Evolutionary conservation across 2,113 vertebrate genomes (phyloP).

Genomic region (Sylvilagus bachmani): DNA sequence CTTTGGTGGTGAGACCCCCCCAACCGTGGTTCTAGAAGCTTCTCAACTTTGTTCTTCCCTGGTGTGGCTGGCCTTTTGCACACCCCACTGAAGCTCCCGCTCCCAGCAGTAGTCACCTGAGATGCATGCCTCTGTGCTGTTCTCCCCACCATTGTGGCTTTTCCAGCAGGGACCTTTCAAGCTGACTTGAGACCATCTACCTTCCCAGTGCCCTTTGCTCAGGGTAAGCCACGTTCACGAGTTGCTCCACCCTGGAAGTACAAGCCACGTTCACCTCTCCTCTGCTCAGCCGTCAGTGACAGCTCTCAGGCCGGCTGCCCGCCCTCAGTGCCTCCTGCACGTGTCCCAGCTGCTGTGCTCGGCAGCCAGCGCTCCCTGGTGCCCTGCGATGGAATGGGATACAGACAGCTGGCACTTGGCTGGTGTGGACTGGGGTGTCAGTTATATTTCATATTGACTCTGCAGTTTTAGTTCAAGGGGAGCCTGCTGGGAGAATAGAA

Average conservation of each 20-base stretch:
- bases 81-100: neutral
- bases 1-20: neutral
- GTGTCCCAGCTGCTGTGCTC: neutral
- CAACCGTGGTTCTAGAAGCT: neutral
- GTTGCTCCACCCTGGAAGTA: neutral
- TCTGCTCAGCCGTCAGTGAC: neutral
- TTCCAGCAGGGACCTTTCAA: neutral
- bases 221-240: neutral
- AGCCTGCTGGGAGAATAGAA: neutral
- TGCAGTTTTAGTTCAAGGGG: neutral
- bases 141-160: neutral
- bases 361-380: neutral
- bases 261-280: neutral
- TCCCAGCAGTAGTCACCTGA: neutral
- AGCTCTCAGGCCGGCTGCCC: neutral
- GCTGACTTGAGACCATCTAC: neutral
- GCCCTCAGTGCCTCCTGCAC: neutral
- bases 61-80: neutral
- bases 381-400: neutral
- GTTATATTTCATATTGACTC: fast-evolving
- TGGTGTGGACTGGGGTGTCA: neutral
- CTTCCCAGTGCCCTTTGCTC: neutral
- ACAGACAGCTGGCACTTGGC: neutral
- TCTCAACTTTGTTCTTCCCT: neutral
- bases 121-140: neutral